Conservation (phyloP, 2,113 vertebrate genomes). For the Poeciliopsis prolifica region DNA sequence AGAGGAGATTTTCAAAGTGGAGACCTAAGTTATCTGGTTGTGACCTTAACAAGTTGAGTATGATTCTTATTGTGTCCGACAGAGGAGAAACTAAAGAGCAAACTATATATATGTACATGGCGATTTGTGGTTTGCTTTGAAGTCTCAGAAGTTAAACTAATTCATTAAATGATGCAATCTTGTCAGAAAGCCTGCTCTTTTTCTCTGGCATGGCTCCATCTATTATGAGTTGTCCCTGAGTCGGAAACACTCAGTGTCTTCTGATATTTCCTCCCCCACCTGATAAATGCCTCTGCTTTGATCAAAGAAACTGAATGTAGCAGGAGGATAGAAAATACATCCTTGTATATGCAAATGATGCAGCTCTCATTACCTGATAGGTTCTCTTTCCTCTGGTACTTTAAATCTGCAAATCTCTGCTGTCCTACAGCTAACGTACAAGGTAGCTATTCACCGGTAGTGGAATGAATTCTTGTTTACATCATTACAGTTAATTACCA, state of each 20-base stretch:
- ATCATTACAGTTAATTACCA: constrained; percentile 77
- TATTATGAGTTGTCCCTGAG: constrained; percentile 29
- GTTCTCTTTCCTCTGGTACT: constrained; percentile 31
- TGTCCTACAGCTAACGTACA: constrained; percentile 56
- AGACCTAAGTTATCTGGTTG: constrained; percentile 10
- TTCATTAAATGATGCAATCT: constrained; percentile 15
- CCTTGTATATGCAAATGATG: constrained; percentile 30
- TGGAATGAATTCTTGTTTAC: constrained; percentile 76
- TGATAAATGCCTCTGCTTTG: constrained; percentile 51
- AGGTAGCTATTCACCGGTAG: constrained; percentile 68
- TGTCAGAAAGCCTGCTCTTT: constrained; percentile 23
- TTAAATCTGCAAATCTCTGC: constrained; percentile 39
- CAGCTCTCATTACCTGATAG: constrained; percentile 27
- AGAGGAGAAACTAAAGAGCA: constrained; percentile 25
- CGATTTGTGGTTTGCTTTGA: constrained; percentile 50
- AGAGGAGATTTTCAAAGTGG: constrained; percentile 28
- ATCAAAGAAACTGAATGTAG: constrained; percentile 45
- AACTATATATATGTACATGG: constrained; percentile 9
- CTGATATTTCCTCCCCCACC: constrained; percentile 43
- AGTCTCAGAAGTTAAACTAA: constrained; percentile 31
- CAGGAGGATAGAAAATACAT: constrained; percentile 33
- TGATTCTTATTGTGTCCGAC: constrained; percentile 40
- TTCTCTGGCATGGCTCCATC: constrained; percentile 25
- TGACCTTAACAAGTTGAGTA: constrained; percentile 2
- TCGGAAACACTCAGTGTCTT: constrained; percentile 45